Evolutionary conservation across 2,113 vertebrate species (phyloP).

Genomic region (Mustelus asterias): DNA sequence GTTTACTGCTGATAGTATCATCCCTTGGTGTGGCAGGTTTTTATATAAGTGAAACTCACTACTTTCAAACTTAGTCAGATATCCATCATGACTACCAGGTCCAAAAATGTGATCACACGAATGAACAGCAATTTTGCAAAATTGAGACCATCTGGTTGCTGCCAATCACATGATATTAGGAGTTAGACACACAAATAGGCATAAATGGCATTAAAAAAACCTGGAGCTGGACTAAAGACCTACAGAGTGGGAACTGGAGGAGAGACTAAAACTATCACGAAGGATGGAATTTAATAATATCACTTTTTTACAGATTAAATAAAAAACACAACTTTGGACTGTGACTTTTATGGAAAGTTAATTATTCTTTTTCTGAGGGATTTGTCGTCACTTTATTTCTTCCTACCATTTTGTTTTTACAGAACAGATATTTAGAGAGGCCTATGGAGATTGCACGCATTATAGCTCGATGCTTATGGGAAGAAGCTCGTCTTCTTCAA

Average conservation of each 20-base stretch:
- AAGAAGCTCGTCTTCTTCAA: conserved; percentile 86
- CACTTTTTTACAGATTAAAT: no score
- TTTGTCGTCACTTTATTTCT: neutral
- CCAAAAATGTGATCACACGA: neutral
- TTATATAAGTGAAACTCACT: neutral
- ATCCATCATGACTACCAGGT: neutral
- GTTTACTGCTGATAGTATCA: neutral
- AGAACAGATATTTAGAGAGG: conserved; percentile 94
- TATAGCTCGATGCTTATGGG: conserved; percentile 92
- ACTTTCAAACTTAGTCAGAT: neutral
- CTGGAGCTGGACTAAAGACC: no score
- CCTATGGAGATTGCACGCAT: conserved; percentile 97
- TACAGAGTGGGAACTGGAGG: no score
- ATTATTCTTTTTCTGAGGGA: neutral
- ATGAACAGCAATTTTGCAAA: neutral
- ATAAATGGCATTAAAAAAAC: neutral
- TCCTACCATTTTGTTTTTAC: neutral
- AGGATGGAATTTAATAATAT: no score
- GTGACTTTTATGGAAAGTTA: neutral
- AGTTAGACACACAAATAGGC: neutral
- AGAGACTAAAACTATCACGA: no score
- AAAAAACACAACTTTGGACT: no score
- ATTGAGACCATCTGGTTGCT: neutral
- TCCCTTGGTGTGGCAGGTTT: neutral
- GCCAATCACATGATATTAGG: no score